Conservation (phyloP, 2,888 invertebrate genomes). For the Trachelus troglodyta region DNA sequence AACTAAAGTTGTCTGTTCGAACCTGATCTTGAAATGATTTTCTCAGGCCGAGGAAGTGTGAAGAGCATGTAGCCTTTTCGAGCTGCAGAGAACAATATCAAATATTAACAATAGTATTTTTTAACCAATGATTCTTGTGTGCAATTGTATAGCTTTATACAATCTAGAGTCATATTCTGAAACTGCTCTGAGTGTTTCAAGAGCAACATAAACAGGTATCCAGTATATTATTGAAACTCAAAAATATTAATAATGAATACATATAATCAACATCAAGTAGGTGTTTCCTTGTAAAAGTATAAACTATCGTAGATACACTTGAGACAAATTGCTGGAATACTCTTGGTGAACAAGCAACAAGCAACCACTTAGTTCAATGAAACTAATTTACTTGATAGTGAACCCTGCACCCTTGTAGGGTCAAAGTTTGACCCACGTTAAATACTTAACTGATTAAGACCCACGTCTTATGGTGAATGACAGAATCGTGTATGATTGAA, state of each 20-base stretch:
- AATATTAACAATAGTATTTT: constrained; percentile 5
- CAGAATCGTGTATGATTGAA: not conserved
- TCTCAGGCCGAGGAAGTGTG: constrained; percentile 58
- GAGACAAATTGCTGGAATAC: constrained; percentile 36
- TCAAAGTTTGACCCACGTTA: not conserved
- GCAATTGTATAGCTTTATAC: not conserved
- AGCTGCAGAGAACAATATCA: constrained; percentile 56
- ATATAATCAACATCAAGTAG: constrained; percentile 20
- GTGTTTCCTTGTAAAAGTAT: constrained; percentile 32
- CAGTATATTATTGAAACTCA: constrained; percentile 5
- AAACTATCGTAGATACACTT: constrained; percentile 32
- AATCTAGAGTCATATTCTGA: not conserved
- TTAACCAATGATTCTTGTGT: not conserved
- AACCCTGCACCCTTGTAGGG: constrained; percentile 17
- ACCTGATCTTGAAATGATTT: constrained; percentile 61
- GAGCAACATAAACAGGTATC: constrained; percentile 1
- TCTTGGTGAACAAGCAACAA: constrained; percentile 31
- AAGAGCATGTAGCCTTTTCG: constrained; percentile 56
- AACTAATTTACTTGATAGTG: constrained; percentile 41
- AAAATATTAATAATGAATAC: constrained; percentile 6
- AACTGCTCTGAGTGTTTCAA: constrained; percentile 8
- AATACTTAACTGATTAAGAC: not conserved
- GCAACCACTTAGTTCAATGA: constrained; percentile 39
- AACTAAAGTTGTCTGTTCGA: constrained; percentile 52
- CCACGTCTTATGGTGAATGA: not conserved